Evolutionary conservation across 2,113 vertebrate genomes (phyloP).

Genomic region (Notarius quadriscutis): DNA sequence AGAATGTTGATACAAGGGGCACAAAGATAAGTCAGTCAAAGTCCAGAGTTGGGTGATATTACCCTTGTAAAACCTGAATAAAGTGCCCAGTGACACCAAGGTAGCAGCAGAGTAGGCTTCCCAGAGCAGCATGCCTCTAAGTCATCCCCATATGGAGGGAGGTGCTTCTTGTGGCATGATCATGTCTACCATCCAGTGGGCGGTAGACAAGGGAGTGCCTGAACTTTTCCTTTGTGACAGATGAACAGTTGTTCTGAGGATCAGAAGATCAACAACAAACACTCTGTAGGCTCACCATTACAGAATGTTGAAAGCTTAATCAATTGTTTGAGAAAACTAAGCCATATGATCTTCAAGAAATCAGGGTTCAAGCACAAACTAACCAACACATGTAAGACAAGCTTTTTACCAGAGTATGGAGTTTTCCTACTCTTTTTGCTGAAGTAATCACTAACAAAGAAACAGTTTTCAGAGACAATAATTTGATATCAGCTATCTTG

Average conservation of each 20-base stretch:
- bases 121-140: not conserved
- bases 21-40: not conserved
- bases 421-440: not conserved
- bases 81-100: not conserved
- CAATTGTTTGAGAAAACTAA: not conserved
- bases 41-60: not conserved
- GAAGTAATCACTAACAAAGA: not conserved
- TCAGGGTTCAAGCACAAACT: not conserved
- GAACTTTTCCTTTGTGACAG: not conserved
- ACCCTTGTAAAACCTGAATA: not conserved
- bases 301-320: not conserved
- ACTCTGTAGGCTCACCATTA: not conserved
- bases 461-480: no score
- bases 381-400: not conserved
- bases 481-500: not conserved
- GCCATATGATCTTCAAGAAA: not conserved
- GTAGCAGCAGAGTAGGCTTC: not conserved
- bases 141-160: not conserved
- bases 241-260: not conserved
- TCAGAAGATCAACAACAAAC: not conserved
- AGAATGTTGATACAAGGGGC: not conserved
- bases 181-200: not conserved
- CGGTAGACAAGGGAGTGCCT: not conserved
- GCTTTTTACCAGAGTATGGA: not conserved
- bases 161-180: not conserved